Conservation (phyloP, 2,888 invertebrate genomes). For the Spilarctia lutea region DNA sequence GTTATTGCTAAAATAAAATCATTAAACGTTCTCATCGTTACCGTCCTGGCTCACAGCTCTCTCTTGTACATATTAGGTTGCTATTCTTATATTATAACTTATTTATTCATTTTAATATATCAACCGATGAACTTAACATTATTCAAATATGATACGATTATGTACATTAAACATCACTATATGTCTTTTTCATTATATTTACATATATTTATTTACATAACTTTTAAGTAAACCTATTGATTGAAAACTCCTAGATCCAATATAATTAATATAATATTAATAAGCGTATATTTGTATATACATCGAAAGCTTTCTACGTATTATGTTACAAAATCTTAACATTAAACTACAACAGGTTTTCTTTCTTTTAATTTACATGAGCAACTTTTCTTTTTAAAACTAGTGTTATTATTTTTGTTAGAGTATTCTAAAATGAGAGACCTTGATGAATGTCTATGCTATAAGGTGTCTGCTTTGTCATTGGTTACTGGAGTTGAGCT, state of each 20-base stretch:
- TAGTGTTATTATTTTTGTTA: slow-evolving; percentile 62
- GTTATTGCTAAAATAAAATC: slow-evolving; percentile 17
- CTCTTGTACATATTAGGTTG: slow-evolving; percentile 53
- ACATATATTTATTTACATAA: slow-evolving; percentile 48
- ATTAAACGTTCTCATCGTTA: slow-evolving; percentile 51
- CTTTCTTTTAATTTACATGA: slow-evolving; percentile 77
- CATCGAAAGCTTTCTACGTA: slow-evolving; percentile 37
- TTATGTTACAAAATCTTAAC: slow-evolving; percentile 25
- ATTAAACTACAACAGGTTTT: slow-evolving; percentile 76
- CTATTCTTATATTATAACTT: slow-evolving; percentile 39
- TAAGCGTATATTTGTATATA: slow-evolving; percentile 40
- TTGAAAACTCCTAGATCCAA: slow-evolving; percentile 25
- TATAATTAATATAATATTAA: slow-evolving; percentile 17
- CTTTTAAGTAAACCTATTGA: not conserved
- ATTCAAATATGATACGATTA: slow-evolving; percentile 55
- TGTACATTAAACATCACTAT: slow-evolving; percentile 78
- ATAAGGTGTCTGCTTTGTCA: slow-evolving; percentile 73
- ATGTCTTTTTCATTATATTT: slow-evolving; percentile 67
- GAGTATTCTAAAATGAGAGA: slow-evolving; percentile 68
- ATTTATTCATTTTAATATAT: slow-evolving; percentile 44
- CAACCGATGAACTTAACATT: slow-evolving; percentile 51
- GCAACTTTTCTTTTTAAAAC: slow-evolving; percentile 75
- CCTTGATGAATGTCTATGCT: slow-evolving; percentile 77
- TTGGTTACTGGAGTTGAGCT: slow-evolving; percentile 45
- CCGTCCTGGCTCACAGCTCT: slow-evolving; percentile 79